Evolutionary conservation across 2,888 invertebrate species (phyloP).

Genomic region (Diarsia dahlii): DNA sequence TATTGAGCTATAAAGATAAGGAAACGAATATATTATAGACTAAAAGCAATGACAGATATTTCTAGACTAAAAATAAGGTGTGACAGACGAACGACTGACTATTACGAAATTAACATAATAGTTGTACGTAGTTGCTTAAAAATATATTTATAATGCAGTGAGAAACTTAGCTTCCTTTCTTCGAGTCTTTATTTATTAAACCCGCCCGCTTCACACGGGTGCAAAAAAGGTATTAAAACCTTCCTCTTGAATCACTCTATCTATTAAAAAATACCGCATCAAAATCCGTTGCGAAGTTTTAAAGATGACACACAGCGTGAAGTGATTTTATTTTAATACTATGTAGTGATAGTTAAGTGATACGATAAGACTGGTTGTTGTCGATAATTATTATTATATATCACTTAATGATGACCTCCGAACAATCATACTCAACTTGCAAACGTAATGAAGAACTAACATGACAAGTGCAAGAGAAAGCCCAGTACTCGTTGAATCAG

Average conservation of each 20-base stretch:
- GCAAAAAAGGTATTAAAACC: no score
- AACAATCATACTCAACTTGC: slow-evolving; percentile 7
- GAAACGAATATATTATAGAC: background rate
- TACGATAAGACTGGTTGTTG: no score
- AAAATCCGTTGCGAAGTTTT: no score
- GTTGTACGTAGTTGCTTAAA: background rate
- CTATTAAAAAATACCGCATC: no score
- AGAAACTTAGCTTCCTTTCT: background rate
- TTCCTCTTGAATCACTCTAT: no score
- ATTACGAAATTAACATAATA: background rate
- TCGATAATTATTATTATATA: background rate
- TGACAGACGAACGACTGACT: background rate
- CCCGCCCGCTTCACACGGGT: no score
- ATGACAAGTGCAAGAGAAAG: slow-evolving; percentile 43
- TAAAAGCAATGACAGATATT: no score
- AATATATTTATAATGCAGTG: background rate
- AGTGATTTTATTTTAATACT: no score
- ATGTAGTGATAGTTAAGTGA: no score
- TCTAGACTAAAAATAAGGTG: background rate
- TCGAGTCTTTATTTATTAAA: no score
- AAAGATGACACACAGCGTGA: no score
- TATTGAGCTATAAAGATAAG: background rate
- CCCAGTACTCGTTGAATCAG: slow-evolving; percentile 17
- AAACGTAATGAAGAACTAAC: background rate
- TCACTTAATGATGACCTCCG: background rate